Evolutionary conservation across 2,113 vertebrate genomes (phyloP).

Genomic region (Talpa occidentalis): DNA sequence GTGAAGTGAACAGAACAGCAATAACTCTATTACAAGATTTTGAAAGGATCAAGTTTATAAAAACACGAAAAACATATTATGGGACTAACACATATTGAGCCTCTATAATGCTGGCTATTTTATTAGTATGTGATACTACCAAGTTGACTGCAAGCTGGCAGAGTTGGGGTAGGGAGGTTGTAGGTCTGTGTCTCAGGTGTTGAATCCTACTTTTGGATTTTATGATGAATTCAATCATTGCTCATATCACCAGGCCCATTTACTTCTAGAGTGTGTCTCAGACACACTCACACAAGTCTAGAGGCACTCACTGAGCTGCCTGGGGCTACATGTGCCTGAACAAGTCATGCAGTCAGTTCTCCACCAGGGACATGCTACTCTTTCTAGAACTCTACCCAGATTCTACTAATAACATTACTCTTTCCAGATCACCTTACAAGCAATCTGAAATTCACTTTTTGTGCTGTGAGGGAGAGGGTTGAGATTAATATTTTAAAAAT

Average conservation of each 20-base stretch:
- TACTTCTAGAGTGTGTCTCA: neutral
- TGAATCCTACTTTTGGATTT: neutral
- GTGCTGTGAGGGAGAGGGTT: neutral
- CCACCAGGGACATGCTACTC: neutral
- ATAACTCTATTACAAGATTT: neutral
- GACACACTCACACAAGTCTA: neutral
- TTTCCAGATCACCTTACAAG: neutral
- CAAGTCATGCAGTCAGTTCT: neutral
- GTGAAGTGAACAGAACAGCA: neutral
- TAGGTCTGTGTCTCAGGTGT: neutral
- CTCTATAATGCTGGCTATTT: neutral
- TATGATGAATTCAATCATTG: neutral
- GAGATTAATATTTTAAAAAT: neutral
- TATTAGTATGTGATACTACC: neutral
- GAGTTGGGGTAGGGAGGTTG: neutral
- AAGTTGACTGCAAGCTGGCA: neutral
- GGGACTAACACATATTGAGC: neutral
- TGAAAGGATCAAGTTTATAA: neutral
- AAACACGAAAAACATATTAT: neutral
- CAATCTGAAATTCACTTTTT: slow-evolving; percentile 18
- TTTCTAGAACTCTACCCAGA: neutral
- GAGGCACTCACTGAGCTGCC: neutral
- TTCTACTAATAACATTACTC: neutral
- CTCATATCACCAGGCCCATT: neutral
- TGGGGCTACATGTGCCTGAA: neutral